A percentile compares a stretch with the other conserved stretches of the same genome.
Conservation (phyloP, 2,888 invertebrate species). For the Seira musarum region DNA sequence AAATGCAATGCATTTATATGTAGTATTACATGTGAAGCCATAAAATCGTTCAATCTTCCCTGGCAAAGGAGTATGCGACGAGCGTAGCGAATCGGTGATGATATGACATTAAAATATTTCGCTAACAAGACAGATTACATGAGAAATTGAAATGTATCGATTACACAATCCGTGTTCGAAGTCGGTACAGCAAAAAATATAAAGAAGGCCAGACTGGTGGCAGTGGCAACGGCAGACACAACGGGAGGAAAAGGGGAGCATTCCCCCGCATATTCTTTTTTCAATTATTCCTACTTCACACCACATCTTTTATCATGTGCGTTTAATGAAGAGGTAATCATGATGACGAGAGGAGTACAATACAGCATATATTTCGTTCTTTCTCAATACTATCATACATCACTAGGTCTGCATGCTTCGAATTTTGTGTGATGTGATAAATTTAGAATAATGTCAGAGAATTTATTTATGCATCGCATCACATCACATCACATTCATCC, state of each 20-base stretch:
- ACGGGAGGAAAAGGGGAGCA: too few relatives aligned
- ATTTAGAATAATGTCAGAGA: conserved; percentile 69
- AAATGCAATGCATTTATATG: too few relatives aligned
- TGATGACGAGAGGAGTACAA: neutral
- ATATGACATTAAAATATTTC: neutral
- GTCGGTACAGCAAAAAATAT: too few relatives aligned
- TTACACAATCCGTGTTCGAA: neutral
- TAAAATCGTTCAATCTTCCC: conserved; percentile 30
- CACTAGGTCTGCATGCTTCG: neutral
- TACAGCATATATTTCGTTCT: too few relatives aligned
- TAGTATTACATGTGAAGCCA: too few relatives aligned
- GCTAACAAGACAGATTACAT: conserved; percentile 20
- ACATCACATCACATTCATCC: conserved; percentile 52
- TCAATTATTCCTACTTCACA: neutral
- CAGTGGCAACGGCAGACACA: too few relatives aligned
- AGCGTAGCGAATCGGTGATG: conserved; percentile 34
- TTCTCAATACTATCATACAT: too few relatives aligned
- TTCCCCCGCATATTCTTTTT: neutral
- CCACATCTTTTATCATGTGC: neutral
- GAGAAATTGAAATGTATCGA: conserved; percentile 3
- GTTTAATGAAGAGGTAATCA: neutral
- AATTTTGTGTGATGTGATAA: conserved; percentile 53
- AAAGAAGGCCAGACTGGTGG: too few relatives aligned
- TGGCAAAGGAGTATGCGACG: conserved; percentile 5
- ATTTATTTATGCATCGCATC: conserved; percentile 69